Evolutionary conservation across 2,113 vertebrate species (phyloP).

Genomic region (Carassius gibelio): DNA sequence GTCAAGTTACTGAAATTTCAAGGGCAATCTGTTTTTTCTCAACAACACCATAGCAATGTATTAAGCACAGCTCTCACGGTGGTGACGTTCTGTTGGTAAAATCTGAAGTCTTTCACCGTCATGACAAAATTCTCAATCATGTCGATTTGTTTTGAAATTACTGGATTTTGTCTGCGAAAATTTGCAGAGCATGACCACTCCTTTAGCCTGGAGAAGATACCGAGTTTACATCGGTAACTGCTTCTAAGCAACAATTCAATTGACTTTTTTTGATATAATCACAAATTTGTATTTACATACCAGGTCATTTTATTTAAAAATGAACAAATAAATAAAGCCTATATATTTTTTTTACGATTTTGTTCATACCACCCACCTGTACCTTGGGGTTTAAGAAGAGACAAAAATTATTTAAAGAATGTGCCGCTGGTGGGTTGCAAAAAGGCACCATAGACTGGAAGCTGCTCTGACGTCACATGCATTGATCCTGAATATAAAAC

Average conservation of each 20-base stretch:
- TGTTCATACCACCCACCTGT: not conserved
- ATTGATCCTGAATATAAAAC: slow-evolving; percentile 56
- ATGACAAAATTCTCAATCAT: not conserved
- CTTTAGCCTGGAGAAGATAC: not conserved
- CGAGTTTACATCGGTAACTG: not conserved
- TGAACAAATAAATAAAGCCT: not conserved
- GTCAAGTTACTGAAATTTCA: not conserved
- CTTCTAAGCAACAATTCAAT: not conserved
- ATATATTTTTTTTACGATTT: not conserved
- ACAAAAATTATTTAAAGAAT: slow-evolving; percentile 24
- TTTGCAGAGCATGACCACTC: not conserved
- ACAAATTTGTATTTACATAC: not conserved
- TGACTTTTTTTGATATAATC: not conserved
- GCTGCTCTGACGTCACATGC: slow-evolving; percentile 46
- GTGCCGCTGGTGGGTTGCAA: slow-evolving; percentile 39
- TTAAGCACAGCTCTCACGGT: not conserved
- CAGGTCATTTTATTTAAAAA: not conserved
- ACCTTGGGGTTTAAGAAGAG: not conserved
- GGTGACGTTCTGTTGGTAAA: not conserved
- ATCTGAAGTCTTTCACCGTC: not conserved
- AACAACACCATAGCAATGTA: not conserved
- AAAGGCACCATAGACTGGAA: slow-evolving; percentile 47
- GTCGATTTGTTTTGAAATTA: not conserved
- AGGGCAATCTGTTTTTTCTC: not conserved
- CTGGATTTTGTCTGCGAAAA: not conserved